Percentiles rank a stretch among this genome's conserved stretches.
These are phyloP conservation scores for Haliclona indistincta DNA, from an alignment of 37 sponge, comb jelly and placozoan species.

Conservation along the genomic window DNA sequence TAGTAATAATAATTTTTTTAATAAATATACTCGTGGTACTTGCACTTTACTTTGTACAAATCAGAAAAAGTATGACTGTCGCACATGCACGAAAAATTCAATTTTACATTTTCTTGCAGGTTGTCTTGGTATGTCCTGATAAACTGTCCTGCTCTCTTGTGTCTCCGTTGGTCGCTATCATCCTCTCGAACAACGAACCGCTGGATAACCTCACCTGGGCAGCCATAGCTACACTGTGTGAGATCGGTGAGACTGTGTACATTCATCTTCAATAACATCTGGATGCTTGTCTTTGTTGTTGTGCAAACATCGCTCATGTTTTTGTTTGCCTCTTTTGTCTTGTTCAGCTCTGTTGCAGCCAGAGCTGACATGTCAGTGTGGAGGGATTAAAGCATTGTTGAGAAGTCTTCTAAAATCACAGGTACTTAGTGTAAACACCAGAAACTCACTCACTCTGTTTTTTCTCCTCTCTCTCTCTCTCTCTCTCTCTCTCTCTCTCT, in stretches of 20 bases:
- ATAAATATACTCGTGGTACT: too few relatives aligned
- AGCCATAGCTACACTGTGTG: slow-evolving; percentile 64
- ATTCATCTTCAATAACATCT: not conserved
- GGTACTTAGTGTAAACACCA: slow-evolving; percentile 4
- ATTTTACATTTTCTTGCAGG: too few relatives aligned
- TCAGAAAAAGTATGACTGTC: too few relatives aligned
- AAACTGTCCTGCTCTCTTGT: slow-evolving; percentile 50
- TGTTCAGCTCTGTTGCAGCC: too few relatives aligned
- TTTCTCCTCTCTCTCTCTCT: slow-evolving; percentile 28
- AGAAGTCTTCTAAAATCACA: slow-evolving; percentile 57
- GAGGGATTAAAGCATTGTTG: slow-evolving; percentile 42
- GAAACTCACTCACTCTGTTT: slow-evolving; percentile 9
- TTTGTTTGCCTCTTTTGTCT: too few relatives aligned
- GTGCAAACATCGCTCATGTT: too few relatives aligned
- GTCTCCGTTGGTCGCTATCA: slow-evolving; percentile 67
- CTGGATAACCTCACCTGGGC: slow-evolving; percentile 71
- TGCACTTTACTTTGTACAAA: too few relatives aligned
- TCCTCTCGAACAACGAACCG: slow-evolving; percentile 27
- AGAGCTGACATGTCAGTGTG: not conserved
- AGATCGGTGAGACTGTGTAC: slow-evolving; percentile 55
- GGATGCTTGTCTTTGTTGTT: not conserved
- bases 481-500: slow-evolving; percentile 13
- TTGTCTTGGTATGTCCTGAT: slow-evolving; percentile 40
- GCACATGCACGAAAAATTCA: too few relatives aligned
- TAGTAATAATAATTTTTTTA: too few relatives aligned